Conservation (phyloP, 1,140 invertebrate genomes). For the Drosophila ercepeae region DNA sequence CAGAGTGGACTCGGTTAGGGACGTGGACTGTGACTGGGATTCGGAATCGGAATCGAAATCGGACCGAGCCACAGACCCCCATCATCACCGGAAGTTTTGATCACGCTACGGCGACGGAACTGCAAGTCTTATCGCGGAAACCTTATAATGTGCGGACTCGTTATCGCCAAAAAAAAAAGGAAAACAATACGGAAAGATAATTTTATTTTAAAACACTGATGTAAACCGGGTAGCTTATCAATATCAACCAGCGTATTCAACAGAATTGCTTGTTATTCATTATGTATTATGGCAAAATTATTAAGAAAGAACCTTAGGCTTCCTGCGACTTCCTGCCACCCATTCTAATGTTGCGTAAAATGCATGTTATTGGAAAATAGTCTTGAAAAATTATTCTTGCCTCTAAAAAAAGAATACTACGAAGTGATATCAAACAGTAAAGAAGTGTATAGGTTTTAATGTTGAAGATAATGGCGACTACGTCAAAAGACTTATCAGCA, state of each 20-base stretch:
- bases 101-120: constrained; percentile 46
- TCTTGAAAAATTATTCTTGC: neutral
- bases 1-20: constrained; percentile 28
- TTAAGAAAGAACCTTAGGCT: constrained; percentile 7
- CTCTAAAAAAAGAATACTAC: constrained; percentile 5
- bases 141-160: constrained; percentile 11
- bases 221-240: constrained; percentile 50
- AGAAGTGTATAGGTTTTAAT: neutral
- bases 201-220: constrained; percentile 72
- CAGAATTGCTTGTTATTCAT: constrained; percentile 64
- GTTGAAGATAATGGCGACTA: neutral
- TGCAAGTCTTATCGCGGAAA: constrained; percentile 45
- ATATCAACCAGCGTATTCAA: constrained; percentile 27
- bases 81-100: constrained; percentile 67
- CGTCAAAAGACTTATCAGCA: constrained; percentile 11
- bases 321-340: constrained; percentile 25
- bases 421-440: neutral
- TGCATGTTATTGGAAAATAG: neutral
- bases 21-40: neutral
- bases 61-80: constrained; percentile 8
- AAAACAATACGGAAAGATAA: constrained; percentile 30
- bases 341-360: neutral
- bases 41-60: neutral
- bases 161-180: constrained; percentile 27
- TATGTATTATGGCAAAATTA: constrained; percentile 31